Percentiles rank a stretch among this genome's conserved stretches.
Conservation (phyloP, 2,888 invertebrate species). For the Herminia tarsipennalis region DNA sequence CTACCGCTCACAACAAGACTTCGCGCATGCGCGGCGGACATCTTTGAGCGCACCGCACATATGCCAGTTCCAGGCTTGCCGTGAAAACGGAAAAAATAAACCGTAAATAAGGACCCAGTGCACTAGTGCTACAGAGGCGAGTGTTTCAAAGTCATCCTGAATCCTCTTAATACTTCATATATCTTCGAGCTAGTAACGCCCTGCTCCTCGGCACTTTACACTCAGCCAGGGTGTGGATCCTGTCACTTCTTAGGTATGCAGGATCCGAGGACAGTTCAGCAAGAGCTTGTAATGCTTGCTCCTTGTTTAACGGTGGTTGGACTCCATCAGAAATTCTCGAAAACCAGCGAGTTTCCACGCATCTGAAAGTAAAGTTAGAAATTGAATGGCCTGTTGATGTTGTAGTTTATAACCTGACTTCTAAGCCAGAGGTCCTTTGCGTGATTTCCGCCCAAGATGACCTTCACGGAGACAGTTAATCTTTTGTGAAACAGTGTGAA, state of each 20-base stretch:
- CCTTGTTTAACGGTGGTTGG: slow-evolving; percentile 56
- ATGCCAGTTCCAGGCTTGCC: neutral
- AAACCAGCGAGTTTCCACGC: slow-evolving; percentile 76
- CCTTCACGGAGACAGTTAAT: too few relatives aligned
- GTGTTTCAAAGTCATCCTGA: too few relatives aligned
- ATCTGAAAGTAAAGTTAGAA: slow-evolving; percentile 47
- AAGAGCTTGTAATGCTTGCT: slow-evolving; percentile 26
- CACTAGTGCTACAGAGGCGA: too few relatives aligned
- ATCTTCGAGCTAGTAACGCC: slow-evolving; percentile 61
- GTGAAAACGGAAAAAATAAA: neutral
- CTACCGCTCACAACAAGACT: too few relatives aligned
- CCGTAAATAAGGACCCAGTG: neutral
- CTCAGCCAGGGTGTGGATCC: slow-evolving; percentile 66
- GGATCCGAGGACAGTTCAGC: slow-evolving; percentile 57
- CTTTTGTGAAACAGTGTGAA: too few relatives aligned
- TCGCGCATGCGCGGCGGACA: too few relatives aligned
- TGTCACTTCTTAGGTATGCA: slow-evolving; percentile 69
- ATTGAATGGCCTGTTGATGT: too few relatives aligned
- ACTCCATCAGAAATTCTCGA: slow-evolving; percentile 61
- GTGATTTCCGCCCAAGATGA: too few relatives aligned
- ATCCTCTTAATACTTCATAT: slow-evolving; percentile 50
- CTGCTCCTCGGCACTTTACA: slow-evolving; percentile 70
- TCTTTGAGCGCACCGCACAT: too few relatives aligned
- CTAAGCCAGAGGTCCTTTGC: too few relatives aligned
- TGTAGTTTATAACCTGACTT: too few relatives aligned